phyloP scores from a whole-genome alignment of 1,140 invertebrate species.

The Phthorimaea operculella region DNA sequence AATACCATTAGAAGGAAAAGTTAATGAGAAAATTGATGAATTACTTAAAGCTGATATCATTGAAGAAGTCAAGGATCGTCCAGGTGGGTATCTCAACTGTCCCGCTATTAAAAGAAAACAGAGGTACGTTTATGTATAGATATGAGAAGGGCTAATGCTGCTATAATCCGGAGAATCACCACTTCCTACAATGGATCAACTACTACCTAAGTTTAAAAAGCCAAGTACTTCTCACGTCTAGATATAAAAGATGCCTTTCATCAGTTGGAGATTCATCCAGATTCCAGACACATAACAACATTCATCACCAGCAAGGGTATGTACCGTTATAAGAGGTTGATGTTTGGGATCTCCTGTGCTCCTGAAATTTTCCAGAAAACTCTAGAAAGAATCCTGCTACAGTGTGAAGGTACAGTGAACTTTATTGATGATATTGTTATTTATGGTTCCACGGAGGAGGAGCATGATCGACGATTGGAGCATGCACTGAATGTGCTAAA shows the following conservation, averaged over 20 bases:
- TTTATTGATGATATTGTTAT: conserved; percentile 7
- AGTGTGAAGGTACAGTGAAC: conserved; percentile 13
- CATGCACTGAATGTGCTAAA: conserved; percentile 20
- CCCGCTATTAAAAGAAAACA: background rate
- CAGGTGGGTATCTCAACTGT: background rate
- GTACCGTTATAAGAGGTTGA: conserved; percentile 7
- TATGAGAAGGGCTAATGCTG: background rate
- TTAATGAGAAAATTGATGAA: background rate
- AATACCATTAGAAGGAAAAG: conserved; percentile 10
- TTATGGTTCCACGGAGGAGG: conserved; percentile 17
- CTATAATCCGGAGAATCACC: background rate
- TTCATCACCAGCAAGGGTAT: conserved; percentile 8
- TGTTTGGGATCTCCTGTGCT: no score
- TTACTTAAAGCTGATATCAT: background rate
- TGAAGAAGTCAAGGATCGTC: background rate
- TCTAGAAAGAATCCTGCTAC: conserved; percentile 20
- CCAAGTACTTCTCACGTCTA: background rate
- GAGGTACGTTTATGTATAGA: background rate
- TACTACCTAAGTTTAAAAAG: background rate
- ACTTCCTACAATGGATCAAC: background rate
- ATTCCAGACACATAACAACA: conserved; percentile 1
- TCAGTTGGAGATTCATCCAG: background rate
- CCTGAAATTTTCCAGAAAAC: conserved; percentile 14
- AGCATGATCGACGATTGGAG: conserved; percentile 22
- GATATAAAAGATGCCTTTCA: background rate